phyloP scores from a whole-genome alignment of 2,888 invertebrate genomes.

The Pheosia gnoma region DNA sequence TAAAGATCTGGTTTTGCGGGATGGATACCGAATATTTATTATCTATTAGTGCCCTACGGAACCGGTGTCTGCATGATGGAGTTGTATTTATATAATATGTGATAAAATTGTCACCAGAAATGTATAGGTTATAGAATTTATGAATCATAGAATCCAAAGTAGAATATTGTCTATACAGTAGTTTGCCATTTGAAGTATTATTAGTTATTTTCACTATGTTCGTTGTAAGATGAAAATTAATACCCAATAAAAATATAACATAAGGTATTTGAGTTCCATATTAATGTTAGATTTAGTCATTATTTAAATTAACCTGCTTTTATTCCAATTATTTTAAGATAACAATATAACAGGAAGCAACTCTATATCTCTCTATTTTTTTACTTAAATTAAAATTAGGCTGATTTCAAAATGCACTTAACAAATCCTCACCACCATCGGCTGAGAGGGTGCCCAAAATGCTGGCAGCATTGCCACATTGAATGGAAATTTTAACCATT shows the following conservation, averaged over 20 bases:
- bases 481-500: no score
- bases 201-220: background rate
- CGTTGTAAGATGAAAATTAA: background rate
- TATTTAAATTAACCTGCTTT: no score
- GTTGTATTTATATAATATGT: slow-evolving; percentile 8
- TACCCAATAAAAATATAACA: background rate
- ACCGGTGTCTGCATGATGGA: slow-evolving; percentile 10
- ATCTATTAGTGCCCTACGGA: slow-evolving; percentile 14
- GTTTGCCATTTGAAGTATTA: background rate
- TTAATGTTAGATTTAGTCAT: no score
- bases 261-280: no score
- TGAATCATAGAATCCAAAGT: slow-evolving; percentile 20
- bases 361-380: no score
- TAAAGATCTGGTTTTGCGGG: slow-evolving; percentile 7
- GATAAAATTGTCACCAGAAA: slow-evolving; percentile 1
- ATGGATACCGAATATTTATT: slow-evolving; percentile 10
- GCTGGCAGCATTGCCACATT: no score
- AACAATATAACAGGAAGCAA: no score
- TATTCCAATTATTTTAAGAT: no score
- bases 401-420: no score
- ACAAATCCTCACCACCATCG: no score
- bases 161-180: background rate
- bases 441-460: no score
- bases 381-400: no score
- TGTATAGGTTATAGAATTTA: slow-evolving; percentile 20